Evolutionary conservation across 2,113 vertebrate genomes (phyloP).

Genomic region (Leiothrix lutea): DNA sequence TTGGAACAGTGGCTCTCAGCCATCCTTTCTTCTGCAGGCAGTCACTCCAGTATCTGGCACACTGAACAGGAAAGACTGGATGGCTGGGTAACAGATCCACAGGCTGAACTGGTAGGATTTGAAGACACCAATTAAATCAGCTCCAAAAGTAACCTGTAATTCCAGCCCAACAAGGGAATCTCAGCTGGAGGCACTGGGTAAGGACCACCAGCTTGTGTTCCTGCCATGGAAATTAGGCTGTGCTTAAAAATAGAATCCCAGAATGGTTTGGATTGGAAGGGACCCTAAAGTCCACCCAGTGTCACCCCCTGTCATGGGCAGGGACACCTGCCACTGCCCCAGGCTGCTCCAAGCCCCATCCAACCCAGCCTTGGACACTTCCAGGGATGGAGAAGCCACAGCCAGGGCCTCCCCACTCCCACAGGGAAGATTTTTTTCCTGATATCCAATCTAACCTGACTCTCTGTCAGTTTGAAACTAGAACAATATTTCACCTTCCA

Average conservation of each 20-base stretch:
- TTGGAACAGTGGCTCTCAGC: neutral
- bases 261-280: neutral
- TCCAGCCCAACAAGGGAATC: neutral
- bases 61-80: neutral
- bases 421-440: accelerated
- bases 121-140: neutral
- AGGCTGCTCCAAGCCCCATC: neutral
- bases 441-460: neutral
- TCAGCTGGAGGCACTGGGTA: accelerated
- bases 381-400: neutral
- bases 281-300: accelerated
- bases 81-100: neutral
- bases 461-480: neutral
- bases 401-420: neutral
- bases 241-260: neutral
- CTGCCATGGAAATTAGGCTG: neutral
- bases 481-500: neutral
- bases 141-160: neutral
- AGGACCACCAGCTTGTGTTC: accelerated
- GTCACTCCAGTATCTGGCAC: neutral
- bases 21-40: neutral
- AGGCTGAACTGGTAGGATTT: neutral
- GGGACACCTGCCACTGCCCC: neutral
- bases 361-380: neutral
- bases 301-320: neutral